Base-by-base conservation (phyloP, 2,797 vertebrate species). In the Brachyrhaphis roseni region DNA sequence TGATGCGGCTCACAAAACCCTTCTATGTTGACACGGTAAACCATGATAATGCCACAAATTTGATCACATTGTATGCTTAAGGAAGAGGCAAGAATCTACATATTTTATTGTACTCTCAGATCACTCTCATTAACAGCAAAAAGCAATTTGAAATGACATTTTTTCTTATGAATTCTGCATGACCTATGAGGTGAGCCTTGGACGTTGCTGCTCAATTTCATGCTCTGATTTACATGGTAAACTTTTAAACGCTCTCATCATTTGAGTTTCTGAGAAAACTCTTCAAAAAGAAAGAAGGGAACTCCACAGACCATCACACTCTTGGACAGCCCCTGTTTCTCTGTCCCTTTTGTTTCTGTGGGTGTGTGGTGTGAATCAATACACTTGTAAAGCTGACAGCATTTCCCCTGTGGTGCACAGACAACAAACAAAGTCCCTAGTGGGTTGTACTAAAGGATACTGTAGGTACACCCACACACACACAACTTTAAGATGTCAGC, bases 351-450 rank as follows among this genome's bases (percentile, higher is more conserved):
- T 57, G 51, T 75, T 57, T 77, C 64, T 81, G 75, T 5, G 6
- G 62, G 53, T 75, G 72, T 72, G 74, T 43, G 71, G 78, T 74
- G 78, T 46, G 80, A 80, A 82, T 89, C 92, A 86, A 94, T 95
- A 96, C 95, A 95, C 96, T 95, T 96, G 96, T 95, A 96, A 89
- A 97, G 96, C 97, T 98, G 97, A 97, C 97, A 98, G 96, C 93
- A 88, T 97, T 96, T 97, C 96, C 96, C 96, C 96, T 96, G 96
- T 97, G 97, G 96, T 82, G 82, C 92, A 96, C 96, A 98, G 81
- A 91, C 87, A 98, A 98, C 97, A 99, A 98, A 96, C 96, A 96
- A 97, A 96, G 96, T 97, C 97, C 97, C 97, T 96, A 87, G 92
- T 91, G 96, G 95, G 78, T 93, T 91, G 87, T 82, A 84, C 86